Evolutionary conservation across 2,113 vertebrate species (phyloP), one percentile per base, ranked within the genome.

Genomic region (Phalacrocorax brasilianus): DNA sequence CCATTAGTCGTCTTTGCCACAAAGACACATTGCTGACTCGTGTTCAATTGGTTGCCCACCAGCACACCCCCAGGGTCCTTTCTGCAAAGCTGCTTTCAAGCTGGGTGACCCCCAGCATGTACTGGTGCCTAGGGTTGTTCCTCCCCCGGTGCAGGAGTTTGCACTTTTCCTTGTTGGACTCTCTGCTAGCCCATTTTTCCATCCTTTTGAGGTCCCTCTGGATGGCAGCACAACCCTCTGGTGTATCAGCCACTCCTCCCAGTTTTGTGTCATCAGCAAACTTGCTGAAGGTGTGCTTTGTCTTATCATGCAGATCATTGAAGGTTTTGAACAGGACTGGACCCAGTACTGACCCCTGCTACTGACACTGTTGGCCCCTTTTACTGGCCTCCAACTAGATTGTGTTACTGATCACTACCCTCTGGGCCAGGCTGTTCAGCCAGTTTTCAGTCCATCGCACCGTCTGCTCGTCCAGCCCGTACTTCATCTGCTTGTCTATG

Each of bases 91-190:
- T 73, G 33, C 8, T 74, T 55, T 47, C n/a, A 47, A 75, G 70
- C 22, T 0, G 0, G 17, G 26, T 53, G 32, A 27, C 15, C 38
- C 17, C 17, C 45, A 21, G 30, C 20, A 19, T 5, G 12, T 65
- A 13, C 18, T 27, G 22, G 22, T 55, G 11, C 30, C 9, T 19
- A 23, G 10, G 6, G 15, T n/a, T 72, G 22, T 55, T 63, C 22
- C 9, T 38, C 32, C 10, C 6, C 17, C 14, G 38, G 11, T 77
- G 32, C 15, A 77, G 15, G 35, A 67, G 14, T 76, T 42, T 24
- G 32, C 2, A 4, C 19, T 45, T 45, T 22, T 63, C 45, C n/a
- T 30, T 55, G 16, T 55, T 28, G 19, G 52, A 71, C 35, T 52
- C 62, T 19, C 35, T 62, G 19, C 23, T 32, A 62, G 30, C 12